Conservation (phyloP, 2,797 vertebrate species). For the Geotrypetes seraphini region DNA sequence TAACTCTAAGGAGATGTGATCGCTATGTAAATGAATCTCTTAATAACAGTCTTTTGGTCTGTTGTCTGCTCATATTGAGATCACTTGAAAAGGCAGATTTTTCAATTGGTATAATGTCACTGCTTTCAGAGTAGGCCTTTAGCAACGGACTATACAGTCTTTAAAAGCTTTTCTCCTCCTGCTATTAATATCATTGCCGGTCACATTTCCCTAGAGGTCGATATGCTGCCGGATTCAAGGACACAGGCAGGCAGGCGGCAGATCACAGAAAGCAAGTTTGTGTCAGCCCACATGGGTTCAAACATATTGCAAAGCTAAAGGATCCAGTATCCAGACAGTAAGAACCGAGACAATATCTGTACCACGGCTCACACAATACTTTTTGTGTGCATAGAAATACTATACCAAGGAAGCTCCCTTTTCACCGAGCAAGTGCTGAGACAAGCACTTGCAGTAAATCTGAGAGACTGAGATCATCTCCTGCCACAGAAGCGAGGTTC, state of each 20-base stretch:
- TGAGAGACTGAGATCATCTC: too few species aligned
- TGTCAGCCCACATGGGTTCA: conserved; percentile 13
- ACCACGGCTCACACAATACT: conserved; percentile 3
- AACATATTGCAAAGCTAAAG: conserved; percentile 23
- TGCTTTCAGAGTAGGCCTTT: not conserved
- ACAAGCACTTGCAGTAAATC: too few species aligned
- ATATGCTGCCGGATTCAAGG: conserved; percentile 28
- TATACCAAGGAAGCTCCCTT: too few species aligned
- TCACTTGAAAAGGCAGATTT: not conserved
- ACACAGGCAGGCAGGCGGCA: too few species aligned
- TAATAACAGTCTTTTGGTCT: conserved; percentile 31
- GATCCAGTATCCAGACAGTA: conserved; percentile 1
- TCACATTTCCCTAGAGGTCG: conserved; percentile 12
- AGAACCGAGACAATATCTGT: not conserved
- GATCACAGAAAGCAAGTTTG: conserved; percentile 1
- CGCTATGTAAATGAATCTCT: too few species aligned
- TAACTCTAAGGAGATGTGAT: too few species aligned
- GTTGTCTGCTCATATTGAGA: conserved; percentile 1
- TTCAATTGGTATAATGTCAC: too few species aligned
- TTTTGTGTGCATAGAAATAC: conserved; percentile 21
- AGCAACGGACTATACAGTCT: not conserved
- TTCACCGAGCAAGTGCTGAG: too few species aligned
- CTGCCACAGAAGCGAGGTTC: too few species aligned
- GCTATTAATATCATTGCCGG: conserved; percentile 3
- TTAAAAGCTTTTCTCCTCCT: conserved; percentile 5